Base-by-base conservation (phyloP, 2,113 vertebrate species). In the Anguilla japonica region DNA sequence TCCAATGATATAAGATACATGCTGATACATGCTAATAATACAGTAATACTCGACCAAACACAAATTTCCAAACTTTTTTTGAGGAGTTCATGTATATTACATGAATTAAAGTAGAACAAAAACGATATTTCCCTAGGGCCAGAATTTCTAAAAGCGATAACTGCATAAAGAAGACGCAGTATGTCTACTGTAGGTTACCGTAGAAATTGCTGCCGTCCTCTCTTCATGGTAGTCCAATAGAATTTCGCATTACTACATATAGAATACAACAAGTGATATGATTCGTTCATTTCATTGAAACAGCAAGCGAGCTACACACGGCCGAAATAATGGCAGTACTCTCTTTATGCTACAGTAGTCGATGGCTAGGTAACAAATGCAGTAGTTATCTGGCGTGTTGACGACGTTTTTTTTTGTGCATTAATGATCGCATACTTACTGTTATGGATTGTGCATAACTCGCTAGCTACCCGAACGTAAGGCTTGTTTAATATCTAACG, bases 151-250 rank as follows among this genome's bases (percentile, higher is more conserved):
- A 46, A 46, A 46, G 43, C 43, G 43, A 46, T 8, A 46, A 4
- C 43, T 46, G 43, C 43, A 46, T 46, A 46, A 4, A 6, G 43
- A 46, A 46, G 8, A 53, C 50, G 13, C 50, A 13, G 50, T 53
- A 53, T 87, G 86, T 83, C 63, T 81, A 78, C 26, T 83, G 8
- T 87, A 22, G 22, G 18, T 6, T 83, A 46, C 86, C 82, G 67
- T 83, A 87, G 29, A 83, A n/a, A 13, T 34, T 41, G 29, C 22
- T 22, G n/a, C 41, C 13, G 41, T 13, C 18, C 29, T 78, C n/a
- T 43, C 60, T 56, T 34, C 5, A 53, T 41, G 16, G 22, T 29
- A n/a, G 8, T 83, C 86, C 82, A 87, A 87, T 87, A 5, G 22
- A 78, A 79, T 87, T 6, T 0, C 5, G 14, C 15, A 15, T 83